These are phyloP conservation scores for Drosophila bocqueti DNA, from an alignment of 1,140 invertebrate genomes.

Conservation along the genomic window DNA sequence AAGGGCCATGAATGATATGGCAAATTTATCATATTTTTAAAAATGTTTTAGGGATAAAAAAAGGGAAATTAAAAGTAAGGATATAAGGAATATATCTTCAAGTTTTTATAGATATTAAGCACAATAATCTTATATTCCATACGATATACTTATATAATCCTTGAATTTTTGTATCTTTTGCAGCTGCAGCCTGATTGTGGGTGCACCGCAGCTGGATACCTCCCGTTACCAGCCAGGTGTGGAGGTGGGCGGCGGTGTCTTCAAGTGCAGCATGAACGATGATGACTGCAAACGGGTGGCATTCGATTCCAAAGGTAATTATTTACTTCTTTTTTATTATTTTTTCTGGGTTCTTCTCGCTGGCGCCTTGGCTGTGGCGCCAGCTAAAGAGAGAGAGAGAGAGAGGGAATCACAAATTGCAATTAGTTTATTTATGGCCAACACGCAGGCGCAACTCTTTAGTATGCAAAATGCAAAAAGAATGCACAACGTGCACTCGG, in stretches of 20 bases:
- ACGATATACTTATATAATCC: neutral
- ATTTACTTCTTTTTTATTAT: neutral
- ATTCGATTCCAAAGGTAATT: constrained; percentile 90
- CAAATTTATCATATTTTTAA: too few relatives aligned
- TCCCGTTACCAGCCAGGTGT: constrained; percentile 86
- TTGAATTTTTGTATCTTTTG: constrained; percentile 15
- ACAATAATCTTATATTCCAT: too few relatives aligned
- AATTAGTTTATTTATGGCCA: constrained; percentile 79
- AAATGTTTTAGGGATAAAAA: neutral
- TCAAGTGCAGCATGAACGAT: constrained; percentile 88
- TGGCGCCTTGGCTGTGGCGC: constrained; percentile 40
- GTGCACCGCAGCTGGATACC: constrained; percentile 91
- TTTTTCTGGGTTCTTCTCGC: neutral
- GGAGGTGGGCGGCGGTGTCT: constrained; percentile 90
- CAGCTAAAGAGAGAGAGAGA: constrained; percentile 40
- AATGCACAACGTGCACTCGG: constrained; percentile 20
- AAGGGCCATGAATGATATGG: too few relatives aligned
- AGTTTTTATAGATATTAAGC: neutral
- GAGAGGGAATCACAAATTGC: constrained; percentile 52
- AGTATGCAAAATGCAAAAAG: constrained; percentile 64
- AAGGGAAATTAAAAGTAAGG: neutral
- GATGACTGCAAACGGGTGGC: constrained; percentile 88
- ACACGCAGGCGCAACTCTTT: constrained; percentile 66
- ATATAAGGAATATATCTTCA: too few relatives aligned
- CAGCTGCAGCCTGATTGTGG: constrained; percentile 90